phyloP scores from a whole-genome alignment of 2,113 vertebrate species.

The Microtus montanus region DNA sequence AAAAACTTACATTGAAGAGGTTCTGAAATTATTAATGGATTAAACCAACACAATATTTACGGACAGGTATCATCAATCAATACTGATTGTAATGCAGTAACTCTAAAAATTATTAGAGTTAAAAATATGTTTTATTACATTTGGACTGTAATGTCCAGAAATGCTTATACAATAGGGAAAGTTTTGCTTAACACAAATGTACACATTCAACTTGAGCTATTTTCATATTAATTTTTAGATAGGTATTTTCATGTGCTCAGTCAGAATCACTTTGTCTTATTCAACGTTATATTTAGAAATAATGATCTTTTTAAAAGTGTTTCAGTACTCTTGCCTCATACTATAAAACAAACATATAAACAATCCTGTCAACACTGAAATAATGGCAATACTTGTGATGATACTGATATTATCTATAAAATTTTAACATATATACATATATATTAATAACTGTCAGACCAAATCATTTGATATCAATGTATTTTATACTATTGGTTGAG shows the following conservation, averaged over 20 bases:
- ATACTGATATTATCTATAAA: not conserved
- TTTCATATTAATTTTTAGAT: constrained; percentile 7
- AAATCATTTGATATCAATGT: not conserved
- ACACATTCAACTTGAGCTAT: not conserved
- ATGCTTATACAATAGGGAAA: not conserved
- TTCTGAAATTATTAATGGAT: not conserved
- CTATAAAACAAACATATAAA: not conserved
- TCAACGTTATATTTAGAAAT: not conserved
- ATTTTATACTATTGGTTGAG: not conserved
- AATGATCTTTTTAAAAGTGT: not conserved
- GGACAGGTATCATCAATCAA: not conserved
- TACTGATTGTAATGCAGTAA: not conserved
- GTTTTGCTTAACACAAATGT: not conserved
- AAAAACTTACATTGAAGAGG: not conserved
- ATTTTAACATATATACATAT: not conserved
- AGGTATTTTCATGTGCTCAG: not conserved
- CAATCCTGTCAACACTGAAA: not conserved
- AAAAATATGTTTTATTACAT: not conserved
- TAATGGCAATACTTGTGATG: not conserved
- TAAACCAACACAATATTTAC: not conserved
- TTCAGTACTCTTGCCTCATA: not conserved
- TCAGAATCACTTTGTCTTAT: not conserved
- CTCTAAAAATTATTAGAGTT: not conserved
- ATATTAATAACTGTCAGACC: not conserved
- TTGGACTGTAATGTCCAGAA: not conserved